Percentiles rank a stretch among this genome's conserved stretches.
These are phyloP conservation scores for Brachirus orientalis DNA, from an alignment of 2,113 vertebrate species.

Conservation along the genomic window DNA sequence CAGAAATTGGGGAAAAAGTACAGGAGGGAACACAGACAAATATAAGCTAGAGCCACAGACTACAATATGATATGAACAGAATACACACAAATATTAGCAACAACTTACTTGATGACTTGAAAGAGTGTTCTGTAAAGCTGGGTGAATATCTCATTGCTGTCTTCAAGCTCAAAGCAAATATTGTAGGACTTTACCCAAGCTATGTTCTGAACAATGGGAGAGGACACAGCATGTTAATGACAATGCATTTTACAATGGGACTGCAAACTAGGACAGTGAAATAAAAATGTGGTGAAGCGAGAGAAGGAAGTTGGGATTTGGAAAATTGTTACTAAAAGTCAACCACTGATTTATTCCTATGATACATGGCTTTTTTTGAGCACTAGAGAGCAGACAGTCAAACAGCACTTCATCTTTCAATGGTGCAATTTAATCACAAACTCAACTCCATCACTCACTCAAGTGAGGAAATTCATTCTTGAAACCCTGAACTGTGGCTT, in stretches of 20 bases:
- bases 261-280: neutral
- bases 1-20: too few species aligned
- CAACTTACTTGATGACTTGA: constrained; percentile 98
- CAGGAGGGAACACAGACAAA: neutral
- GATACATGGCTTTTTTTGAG: too few species aligned
- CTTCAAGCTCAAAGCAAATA: constrained; percentile 99
- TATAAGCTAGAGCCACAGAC: too few species aligned
- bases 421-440: too few species aligned
- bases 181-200: constrained; percentile 99
- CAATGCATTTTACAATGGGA: neutral
- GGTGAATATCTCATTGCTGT: constrained; percentile 99
- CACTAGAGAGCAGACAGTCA: too few species aligned
- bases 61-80: too few species aligned
- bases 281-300: neutral
- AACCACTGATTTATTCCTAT: neutral
- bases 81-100: neutral
- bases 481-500: too few species aligned
- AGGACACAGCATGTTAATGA: constrained; percentile 3
- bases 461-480: too few species aligned
- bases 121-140: constrained; percentile 97
- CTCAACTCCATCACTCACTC: too few species aligned
- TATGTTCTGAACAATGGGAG: constrained; percentile 87
- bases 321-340: too few species aligned
- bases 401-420: too few species aligned
- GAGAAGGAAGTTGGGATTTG: too few species aligned